Evolutionary conservation across 2,888 invertebrate genomes (phyloP), one percentile per base, ranked within the genome.

Genomic region (Oegoconia quadripuncta): DNA sequence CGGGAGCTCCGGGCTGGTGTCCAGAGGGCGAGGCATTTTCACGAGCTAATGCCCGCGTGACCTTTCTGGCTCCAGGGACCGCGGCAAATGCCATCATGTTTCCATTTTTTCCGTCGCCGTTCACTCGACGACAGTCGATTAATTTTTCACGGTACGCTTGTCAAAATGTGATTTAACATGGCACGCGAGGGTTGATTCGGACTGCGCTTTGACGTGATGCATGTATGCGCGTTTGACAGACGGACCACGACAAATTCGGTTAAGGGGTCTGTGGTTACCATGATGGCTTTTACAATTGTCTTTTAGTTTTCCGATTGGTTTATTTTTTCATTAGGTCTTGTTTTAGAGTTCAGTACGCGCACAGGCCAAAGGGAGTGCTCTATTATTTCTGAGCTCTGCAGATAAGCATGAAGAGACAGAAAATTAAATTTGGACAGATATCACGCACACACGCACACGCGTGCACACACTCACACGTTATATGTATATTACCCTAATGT

Each of bases 91-190:
- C 76, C 84, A 83, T 74, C 78, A 70, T 81, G 76, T 84, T 81
- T 76, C 69, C 71, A 71, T 73, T 74, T 61, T 82, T 81, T 77
- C 72, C 66, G 61, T 60, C 63, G 65, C n/a, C 66, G 67, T 64
- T 63, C 73, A 77, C 75, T 76, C 78, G 65, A 79, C 80, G 83
- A 74, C 76, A 84, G 79, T 83, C 82, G 86, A 86, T 86, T 84
- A 86, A 84, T 87, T 86, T 79, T 84, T 80, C 87, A 87, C 79
- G 86, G 84, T 81, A 81, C 84, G 82, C 83, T 81, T 86, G 86
- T 87, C 84, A 86, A 84, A 83, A 87, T 80, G 78, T 83, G 86
- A 87, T 87, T 87, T 82, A 79, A 83, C 82, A 79, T 70, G 65
- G 70, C 59, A 57, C 66, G 71, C 65, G 62, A 69, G 78, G 79